phyloP scores from a whole-genome alignment of 2,888 invertebrate species.

The Drosophila subquinaria region DNA sequence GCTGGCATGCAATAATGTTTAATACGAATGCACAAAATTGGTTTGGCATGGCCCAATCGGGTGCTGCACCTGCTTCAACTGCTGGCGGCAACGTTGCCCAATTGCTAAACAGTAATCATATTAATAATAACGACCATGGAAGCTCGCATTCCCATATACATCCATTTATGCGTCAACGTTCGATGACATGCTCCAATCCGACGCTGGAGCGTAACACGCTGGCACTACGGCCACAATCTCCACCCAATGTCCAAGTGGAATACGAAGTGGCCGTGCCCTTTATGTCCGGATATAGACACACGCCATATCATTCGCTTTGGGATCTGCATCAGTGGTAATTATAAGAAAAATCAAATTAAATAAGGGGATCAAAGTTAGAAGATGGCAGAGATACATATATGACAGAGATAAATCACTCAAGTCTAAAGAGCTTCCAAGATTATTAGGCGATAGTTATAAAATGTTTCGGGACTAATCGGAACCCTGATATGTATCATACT shows the following conservation, averaged over 20 bases:
- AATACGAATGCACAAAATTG: conserved; percentile 84
- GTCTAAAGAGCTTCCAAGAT: no score
- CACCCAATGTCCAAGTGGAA: conserved; percentile 84
- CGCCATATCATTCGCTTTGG: conserved; percentile 86
- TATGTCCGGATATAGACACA: conserved; percentile 85
- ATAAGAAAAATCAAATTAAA: conserved; percentile 7
- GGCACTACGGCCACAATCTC: conserved; percentile 65
- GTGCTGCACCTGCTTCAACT: conserved; percentile 30
- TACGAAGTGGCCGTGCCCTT: conserved; percentile 85
- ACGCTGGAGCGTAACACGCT: conserved; percentile 75
- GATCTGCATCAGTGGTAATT: conserved; percentile 85
- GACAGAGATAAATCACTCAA: no score
- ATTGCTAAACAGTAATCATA: conserved; percentile 58
- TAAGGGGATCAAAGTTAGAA: not conserved
- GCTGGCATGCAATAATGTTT: conserved; percentile 71
- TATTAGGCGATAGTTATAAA: not conserved
- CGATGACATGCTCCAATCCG: conserved; percentile 84
- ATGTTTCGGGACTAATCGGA: not conserved
- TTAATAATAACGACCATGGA: conserved; percentile 44
- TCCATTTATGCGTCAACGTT: conserved; percentile 80
- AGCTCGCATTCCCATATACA: conserved; percentile 12
- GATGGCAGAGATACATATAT: no score
- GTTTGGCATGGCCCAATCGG: conserved; percentile 77
- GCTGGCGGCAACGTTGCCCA: conserved; percentile 55
- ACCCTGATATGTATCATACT: no score